phyloP scores from a whole-genome alignment of 2,888 invertebrate species.

The Chloromyia formosa region DNA sequence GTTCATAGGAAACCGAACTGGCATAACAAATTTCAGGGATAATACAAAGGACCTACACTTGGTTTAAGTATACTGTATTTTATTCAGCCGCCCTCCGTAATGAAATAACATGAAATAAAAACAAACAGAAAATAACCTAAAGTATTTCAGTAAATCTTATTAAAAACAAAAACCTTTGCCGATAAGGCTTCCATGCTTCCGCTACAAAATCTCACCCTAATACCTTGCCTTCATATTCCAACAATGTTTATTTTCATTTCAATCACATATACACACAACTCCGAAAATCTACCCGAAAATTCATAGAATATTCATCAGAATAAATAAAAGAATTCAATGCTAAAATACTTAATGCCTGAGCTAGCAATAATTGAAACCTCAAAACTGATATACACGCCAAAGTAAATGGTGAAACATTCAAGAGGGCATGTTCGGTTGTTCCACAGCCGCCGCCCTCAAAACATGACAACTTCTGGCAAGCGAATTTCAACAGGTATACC shows the following conservation, averaged over 20 bases:
- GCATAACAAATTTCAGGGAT: no score
- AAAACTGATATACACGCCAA: slow-evolving; percentile 30
- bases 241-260: not conserved
- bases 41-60: no score
- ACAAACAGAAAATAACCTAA: no score
- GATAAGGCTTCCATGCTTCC: not conserved
- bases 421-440: slow-evolving; percentile 9
- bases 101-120: no score
- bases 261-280: not conserved
- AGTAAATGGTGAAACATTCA: slow-evolving; percentile 36
- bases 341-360: slow-evolving; percentile 19
- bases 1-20: no score
- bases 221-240: no score
- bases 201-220: no score
- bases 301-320: not conserved
- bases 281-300: not conserved
- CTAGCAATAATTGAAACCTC: slow-evolving; percentile 38
- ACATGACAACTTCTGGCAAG: no score
- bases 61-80: no score
- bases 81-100: no score
- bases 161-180: not conserved
- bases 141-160: not conserved
- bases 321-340: slow-evolving; percentile 14
- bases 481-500: slow-evolving; percentile 34
- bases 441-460: no score